A percentile compares a stretch with the other conserved stretches of the same genome.
These are phyloP conservation scores for Echinometra lucunter DNA, from an alignment of 53 echinoderm and acorn worm genomes.

Conservation along the genomic window DNA sequence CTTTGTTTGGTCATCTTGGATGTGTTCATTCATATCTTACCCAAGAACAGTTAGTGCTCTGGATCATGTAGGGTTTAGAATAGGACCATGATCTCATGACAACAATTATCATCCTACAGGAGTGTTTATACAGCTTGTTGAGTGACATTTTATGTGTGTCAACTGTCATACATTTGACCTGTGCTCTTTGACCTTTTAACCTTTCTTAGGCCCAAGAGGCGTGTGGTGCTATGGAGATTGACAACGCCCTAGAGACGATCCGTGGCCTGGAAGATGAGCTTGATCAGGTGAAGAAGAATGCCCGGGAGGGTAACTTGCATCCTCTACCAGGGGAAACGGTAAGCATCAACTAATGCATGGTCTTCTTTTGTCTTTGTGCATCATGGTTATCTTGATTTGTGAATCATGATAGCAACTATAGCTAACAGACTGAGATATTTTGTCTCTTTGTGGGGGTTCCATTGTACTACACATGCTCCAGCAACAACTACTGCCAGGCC, in stretches of 20 bases:
- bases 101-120: not conserved
- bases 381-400: slow-evolving; percentile 12
- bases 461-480: too few relatives aligned
- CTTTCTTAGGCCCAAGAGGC: slow-evolving; percentile 88
- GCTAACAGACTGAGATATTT: not conserved
- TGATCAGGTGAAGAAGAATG: slow-evolving; percentile 81
- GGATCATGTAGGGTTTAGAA: not conserved
- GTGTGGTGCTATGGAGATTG: slow-evolving; percentile 93
- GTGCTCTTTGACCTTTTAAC: not conserved
- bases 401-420: not conserved
- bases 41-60: not conserved
- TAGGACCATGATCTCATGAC: not conserved
- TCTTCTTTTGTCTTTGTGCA: not conserved
- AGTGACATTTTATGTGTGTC: not conserved
- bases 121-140: not conserved
- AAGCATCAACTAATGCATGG: slow-evolving; percentile 60
- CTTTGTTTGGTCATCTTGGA: not conserved
- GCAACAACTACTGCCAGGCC: too few relatives aligned
- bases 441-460: too few relatives aligned
- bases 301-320: slow-evolving; percentile 79
- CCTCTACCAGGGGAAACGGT: slow-evolving; percentile 94
- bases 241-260: slow-evolving; percentile 94
- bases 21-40: not conserved
- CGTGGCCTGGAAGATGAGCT: slow-evolving; percentile 84
- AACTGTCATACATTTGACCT: not conserved